Conservation (phyloP, 2,797 vertebrate species). For the Fistularia tabacaria region DNA sequence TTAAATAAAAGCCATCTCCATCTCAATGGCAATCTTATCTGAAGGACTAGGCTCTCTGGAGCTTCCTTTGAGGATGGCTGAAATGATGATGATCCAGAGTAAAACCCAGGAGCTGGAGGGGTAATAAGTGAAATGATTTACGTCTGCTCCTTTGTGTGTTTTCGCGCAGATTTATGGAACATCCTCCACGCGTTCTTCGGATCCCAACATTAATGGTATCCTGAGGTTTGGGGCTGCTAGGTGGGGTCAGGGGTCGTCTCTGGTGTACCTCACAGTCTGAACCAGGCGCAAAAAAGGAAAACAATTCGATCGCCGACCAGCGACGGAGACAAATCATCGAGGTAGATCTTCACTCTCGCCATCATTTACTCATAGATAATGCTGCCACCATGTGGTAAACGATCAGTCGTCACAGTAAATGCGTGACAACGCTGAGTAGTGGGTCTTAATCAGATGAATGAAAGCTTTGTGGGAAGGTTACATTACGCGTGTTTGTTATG, state of each 20-base stretch:
- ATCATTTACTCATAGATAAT: slow-evolving; percentile 10
- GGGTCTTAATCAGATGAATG: too few relatives aligned
- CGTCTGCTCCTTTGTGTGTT: slow-evolving; percentile 23
- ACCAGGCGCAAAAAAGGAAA: slow-evolving; percentile 69
- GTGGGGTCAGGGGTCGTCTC: slow-evolving; percentile 65
- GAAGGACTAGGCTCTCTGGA: slow-evolving; percentile 72
- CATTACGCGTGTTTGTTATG: too few relatives aligned
- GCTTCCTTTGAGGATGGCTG: slow-evolving; percentile 65
- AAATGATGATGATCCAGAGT: slow-evolving; percentile 67
- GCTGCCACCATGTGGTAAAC: slow-evolving; percentile 26
- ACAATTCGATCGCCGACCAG: slow-evolving; percentile 71
- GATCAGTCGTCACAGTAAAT: background rate
- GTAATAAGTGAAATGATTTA: background rate
- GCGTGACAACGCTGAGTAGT: background rate
- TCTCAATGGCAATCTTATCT: slow-evolving; percentile 59
- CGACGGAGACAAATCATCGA: slow-evolving; percentile 72
- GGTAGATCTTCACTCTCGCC: slow-evolving; percentile 36
- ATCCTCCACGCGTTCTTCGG: slow-evolving; percentile 78
- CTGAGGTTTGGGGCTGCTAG: slow-evolving; percentile 70
- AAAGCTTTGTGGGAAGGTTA: too few relatives aligned
- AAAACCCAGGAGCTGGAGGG: slow-evolving; percentile 68
- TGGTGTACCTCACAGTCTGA: too few relatives aligned
- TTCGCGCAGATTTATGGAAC: slow-evolving; percentile 53
- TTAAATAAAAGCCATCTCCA: too few relatives aligned
- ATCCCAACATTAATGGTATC: slow-evolving; percentile 75